Evolutionary conservation across 2,113 vertebrate species (phyloP).

Genomic region (Zosterops borbonicus): DNA sequence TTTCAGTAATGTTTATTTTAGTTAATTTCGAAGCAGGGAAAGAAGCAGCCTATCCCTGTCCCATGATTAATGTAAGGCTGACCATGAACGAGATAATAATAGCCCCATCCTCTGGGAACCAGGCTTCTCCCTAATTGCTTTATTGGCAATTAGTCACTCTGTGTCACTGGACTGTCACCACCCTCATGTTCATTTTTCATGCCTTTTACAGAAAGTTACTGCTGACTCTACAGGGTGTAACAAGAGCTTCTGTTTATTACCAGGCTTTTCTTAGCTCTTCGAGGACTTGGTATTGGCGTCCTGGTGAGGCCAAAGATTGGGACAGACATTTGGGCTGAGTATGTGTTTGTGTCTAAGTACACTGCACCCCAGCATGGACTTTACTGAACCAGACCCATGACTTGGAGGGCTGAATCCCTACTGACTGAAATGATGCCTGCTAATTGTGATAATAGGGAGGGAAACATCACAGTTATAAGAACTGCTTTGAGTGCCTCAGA

Average conservation of each 20-base stretch:
- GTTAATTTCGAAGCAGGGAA: background rate
- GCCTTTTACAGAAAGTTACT: slow-evolving; percentile 31
- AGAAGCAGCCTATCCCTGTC: background rate
- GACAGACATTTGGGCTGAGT: background rate
- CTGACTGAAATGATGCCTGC: background rate
- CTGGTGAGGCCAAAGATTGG: background rate
- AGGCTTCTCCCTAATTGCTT: slow-evolving; percentile 13
- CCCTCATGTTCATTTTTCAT: slow-evolving; percentile 23
- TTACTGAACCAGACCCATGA: background rate
- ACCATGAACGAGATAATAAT: slow-evolving; percentile 27
- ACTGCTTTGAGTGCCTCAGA: background rate
- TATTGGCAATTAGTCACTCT: slow-evolving; percentile 44
- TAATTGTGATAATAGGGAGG: background rate
- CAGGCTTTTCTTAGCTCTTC: background rate
- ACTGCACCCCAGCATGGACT: background rate
- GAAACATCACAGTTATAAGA: background rate
- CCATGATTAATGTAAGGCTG: slow-evolving; percentile 28
- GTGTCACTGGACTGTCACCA: slow-evolving; percentile 21
- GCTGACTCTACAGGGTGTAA: background rate
- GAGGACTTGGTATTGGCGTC: background rate
- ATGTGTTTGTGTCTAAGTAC: background rate
- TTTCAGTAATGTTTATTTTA: slow-evolving; percentile 49
- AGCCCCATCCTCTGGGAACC: slow-evolving; percentile 46
- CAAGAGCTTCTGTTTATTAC: slow-evolving; percentile 7
- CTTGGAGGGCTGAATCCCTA: background rate